Conservation (phyloP, 1,140 invertebrate species). For the Capitella teleta region DNA sequence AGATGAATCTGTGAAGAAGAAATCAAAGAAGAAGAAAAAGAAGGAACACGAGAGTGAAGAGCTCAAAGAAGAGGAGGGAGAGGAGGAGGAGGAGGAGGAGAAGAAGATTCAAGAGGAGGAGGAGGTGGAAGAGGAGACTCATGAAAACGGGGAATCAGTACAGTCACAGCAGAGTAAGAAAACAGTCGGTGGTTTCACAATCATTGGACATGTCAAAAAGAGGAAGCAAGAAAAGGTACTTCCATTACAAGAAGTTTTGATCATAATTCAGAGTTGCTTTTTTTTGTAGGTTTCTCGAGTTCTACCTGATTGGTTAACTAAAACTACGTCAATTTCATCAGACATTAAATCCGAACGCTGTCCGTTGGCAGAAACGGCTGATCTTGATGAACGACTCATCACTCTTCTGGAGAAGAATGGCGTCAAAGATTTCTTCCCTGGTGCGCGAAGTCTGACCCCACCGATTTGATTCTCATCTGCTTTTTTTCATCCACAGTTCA, state of each 20-base stretch:
- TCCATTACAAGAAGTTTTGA: no score
- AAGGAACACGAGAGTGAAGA: background rate
- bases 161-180: no score
- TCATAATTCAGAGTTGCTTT: no score
- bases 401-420: slow-evolving; percentile 57
- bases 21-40: slow-evolving; percentile 2
- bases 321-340: background rate
- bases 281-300: background rate
- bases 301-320: background rate
- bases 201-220: background rate
- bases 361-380: slow-evolving; percentile 10
- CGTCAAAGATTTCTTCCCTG: slow-evolving; percentile 65
- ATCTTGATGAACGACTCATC: slow-evolving; percentile 53
- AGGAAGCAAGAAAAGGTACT: background rate
- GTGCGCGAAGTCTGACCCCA: no score
- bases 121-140: background rate
- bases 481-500: no score
- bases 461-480: no score
- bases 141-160: no score
- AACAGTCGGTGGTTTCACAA: background rate
- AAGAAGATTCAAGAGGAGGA: background rate
- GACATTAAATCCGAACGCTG: background rate
- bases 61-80: background rate
- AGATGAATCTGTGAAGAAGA: background rate
- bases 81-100: background rate